phyloP scores from a whole-genome alignment of 2,888 invertebrate species.

The Polylopha cassiicola region DNA sequence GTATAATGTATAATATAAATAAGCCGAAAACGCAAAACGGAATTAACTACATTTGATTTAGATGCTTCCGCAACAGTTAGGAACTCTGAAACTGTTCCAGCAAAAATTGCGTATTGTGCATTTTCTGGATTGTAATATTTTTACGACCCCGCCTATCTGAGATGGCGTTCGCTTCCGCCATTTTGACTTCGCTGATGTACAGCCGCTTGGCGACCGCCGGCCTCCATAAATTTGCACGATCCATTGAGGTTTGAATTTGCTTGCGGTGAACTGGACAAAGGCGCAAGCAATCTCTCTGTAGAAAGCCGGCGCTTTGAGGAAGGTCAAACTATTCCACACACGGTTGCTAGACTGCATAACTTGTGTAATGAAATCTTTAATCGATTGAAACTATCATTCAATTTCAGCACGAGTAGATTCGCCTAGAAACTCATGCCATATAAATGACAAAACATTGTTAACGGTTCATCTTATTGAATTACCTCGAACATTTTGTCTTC shows the following conservation, averaged over 20 bases:
- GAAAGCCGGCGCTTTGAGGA: conserved; percentile 32
- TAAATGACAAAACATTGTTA: conserved; percentile 27
- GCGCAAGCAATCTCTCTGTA: conserved; percentile 32
- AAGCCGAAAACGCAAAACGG: conserved; percentile 5
- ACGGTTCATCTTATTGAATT: conserved; percentile 44
- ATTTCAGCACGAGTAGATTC: too few relatives aligned
- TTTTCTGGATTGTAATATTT: conserved; percentile 20
- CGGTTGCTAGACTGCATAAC: too few relatives aligned
- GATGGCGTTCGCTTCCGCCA: conserved; percentile 29
- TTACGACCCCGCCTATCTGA: conserved; percentile 14
- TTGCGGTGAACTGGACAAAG: conserved; percentile 38
- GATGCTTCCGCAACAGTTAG: conserved; percentile 10
- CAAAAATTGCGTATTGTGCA: conserved; percentile 16
- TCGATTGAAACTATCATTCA: too few relatives aligned
- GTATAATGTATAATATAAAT: too few relatives aligned
- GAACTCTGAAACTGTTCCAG: conserved; percentile 11
- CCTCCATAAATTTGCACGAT: conserved; percentile 45
- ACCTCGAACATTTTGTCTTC: conserved; percentile 34
- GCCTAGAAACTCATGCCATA: too few relatives aligned
- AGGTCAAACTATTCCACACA: too few relatives aligned
- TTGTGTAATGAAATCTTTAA: too few relatives aligned
- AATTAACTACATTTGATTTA: conserved; percentile 9
- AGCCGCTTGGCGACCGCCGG: conserved; percentile 25
- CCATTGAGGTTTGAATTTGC: conserved; percentile 42
- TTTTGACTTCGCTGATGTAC: conserved; percentile 28